phyloP scores from a whole-genome alignment of 2,888 invertebrate genomes.

The Euclidia mi region DNA sequence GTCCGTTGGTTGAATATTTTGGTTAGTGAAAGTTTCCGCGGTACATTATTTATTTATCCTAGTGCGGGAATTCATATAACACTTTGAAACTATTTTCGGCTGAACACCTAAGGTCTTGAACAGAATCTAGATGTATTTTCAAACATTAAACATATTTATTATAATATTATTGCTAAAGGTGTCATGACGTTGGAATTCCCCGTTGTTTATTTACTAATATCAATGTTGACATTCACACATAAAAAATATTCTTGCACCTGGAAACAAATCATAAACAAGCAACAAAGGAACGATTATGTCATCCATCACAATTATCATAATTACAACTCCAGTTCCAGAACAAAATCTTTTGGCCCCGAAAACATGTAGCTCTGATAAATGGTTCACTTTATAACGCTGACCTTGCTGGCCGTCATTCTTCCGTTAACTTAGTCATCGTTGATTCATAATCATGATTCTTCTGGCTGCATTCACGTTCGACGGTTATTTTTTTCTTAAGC shows the following conservation, averaged over 20 bases:
- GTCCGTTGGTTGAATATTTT: no score
- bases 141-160: no score
- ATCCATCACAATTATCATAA: slow-evolving; percentile 42
- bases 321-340: slow-evolving; percentile 37
- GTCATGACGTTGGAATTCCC: no score
- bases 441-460: slow-evolving; percentile 71
- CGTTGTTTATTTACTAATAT: no score
- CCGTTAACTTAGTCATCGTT: slow-evolving; percentile 70
- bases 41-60: no score
- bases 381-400: slow-evolving; percentile 41
- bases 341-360: slow-evolving; percentile 43
- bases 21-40: no score
- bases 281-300: slow-evolving; percentile 28
- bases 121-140: no score
- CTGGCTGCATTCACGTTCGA: slow-evolving; percentile 55
- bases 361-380: slow-evolving; percentile 51
- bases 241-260: background rate
- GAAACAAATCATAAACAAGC: background rate
- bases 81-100: no score
- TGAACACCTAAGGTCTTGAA: no score
- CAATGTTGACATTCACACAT: no score
- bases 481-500: slow-evolving; percentile 37
- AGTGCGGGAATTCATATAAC: no score
- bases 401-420: slow-evolving; percentile 59
- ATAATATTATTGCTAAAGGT: no score